Evolutionary conservation across 2,797 vertebrate genomes (phyloP).

Genomic region (Synaphobranchus kaupii): DNA sequence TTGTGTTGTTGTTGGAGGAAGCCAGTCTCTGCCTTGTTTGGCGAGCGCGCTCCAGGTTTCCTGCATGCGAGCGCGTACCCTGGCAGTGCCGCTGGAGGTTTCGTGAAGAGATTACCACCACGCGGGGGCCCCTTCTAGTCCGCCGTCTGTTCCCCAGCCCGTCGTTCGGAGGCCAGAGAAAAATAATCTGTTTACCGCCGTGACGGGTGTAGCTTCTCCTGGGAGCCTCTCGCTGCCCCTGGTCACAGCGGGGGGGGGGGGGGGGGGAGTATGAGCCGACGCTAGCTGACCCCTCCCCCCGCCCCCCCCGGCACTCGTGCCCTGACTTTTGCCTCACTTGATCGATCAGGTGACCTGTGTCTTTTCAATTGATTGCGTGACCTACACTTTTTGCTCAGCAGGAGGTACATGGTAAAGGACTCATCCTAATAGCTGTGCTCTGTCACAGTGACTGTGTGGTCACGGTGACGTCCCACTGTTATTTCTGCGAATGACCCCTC

Average conservation of each 20-base stretch:
- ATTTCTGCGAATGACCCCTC: not conserved
- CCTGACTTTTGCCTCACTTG: not conserved
- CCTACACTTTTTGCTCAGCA: not conserved
- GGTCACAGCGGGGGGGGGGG: too few relatives aligned
- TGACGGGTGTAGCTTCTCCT: constrained; percentile 49
- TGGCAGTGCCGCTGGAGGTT: constrained; percentile 43
- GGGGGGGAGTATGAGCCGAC: not conserved
- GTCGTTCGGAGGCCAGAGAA: constrained; percentile 22
- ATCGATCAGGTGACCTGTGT: not conserved
- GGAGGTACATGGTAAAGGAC: not conserved
- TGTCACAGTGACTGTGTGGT: not conserved
- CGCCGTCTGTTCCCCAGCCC: constrained; percentile 33
- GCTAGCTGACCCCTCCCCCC: not conserved
- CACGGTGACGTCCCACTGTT: not conserved
- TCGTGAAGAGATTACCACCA: constrained; percentile 57
- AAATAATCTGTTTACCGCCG: constrained; percentile 53
- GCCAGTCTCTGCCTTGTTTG: constrained; percentile 41
- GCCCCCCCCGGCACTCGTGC: not conserved
- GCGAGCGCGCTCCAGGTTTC: constrained; percentile 48
- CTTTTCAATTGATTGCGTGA: not conserved
- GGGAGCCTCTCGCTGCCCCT: constrained; percentile 26
- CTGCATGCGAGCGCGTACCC: constrained; percentile 36
- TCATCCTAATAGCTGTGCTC: not conserved
- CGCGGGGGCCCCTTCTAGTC: constrained; percentile 36
- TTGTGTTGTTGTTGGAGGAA: constrained; percentile 10